These are phyloP conservation scores for Zophobas atratus DNA, from an alignment of 1,140 invertebrate genomes.

Conservation along the genomic window DNA sequence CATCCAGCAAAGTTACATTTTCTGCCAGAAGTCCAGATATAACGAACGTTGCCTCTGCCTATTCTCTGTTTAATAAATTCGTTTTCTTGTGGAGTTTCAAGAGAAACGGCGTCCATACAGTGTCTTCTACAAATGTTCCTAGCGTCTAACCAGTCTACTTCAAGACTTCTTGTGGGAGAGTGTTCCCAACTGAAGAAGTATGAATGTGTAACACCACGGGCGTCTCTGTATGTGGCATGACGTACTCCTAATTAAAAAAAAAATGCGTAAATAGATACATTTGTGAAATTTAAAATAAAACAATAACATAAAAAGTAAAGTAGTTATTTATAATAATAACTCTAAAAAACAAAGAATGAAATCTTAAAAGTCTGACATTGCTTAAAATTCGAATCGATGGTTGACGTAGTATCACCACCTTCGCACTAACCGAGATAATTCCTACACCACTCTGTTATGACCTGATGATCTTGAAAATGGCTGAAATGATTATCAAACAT, in stretches of 20 bases:
- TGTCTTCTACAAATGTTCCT: slow-evolving; percentile 93
- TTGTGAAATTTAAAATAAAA: neutral
- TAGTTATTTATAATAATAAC: too few relatives aligned
- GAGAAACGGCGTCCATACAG: slow-evolving; percentile 93
- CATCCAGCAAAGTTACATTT: slow-evolving; percentile 95
- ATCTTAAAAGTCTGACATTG: too few relatives aligned
- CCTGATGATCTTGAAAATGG: too few relatives aligned
- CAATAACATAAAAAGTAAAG: too few relatives aligned
- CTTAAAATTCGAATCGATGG: too few relatives aligned
- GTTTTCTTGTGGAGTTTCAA: slow-evolving; percentile 92
- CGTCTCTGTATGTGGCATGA: slow-evolving; percentile 89
- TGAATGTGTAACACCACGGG: slow-evolving; percentile 86
- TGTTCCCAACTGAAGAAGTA: slow-evolving; percentile 97
- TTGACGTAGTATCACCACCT: too few relatives aligned
- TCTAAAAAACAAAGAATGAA: too few relatives aligned
- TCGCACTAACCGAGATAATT: too few relatives aligned
- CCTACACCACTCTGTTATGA: too few relatives aligned
- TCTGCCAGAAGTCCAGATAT: slow-evolving; percentile 92
- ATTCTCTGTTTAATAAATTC: slow-evolving; percentile 92
- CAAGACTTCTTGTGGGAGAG: slow-evolving; percentile 84
- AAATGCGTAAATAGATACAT: neutral
- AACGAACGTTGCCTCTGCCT: slow-evolving; percentile 79
- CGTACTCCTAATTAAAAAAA: slow-evolving; percentile 78
- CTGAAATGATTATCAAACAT: too few relatives aligned
- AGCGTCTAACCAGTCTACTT: slow-evolving; percentile 93